Evolutionary conservation across 2,888 invertebrate species (phyloP), one percentile per base, ranked within the genome.

Genomic region (Pterobdella sp.): DNA sequence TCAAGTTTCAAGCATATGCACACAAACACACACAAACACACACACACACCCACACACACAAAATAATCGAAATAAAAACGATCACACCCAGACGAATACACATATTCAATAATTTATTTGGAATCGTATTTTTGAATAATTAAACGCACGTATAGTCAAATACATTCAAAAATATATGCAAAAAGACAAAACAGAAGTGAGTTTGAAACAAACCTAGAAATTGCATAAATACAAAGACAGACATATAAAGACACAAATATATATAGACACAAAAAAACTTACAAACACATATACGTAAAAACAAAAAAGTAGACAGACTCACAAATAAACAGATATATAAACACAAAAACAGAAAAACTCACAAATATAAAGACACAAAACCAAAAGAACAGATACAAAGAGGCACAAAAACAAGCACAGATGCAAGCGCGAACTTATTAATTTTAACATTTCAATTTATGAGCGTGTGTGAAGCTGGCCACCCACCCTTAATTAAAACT

Each of bases 11-110:
- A 22, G 26, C n/a, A 56, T 26, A 56, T n/a, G 4, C n/a, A 56
- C n/a, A 56, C 60, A 56, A 56, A 56, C 4, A 56, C 60, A 56
- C 60, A 56, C 60, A 56, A 22, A 56, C 4, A 22, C 60, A 56
- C n/a, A 56, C 60, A 56, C 4, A 56, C 60, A 56, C n/a, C 7
- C 7, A n/a, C 60, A 18, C 60, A 56, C 26, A 7, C 60, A 56
- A n/a, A n/a, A n/a, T n/a, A n/a, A n/a, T n/a, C n/a, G n/a, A n/a
- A n/a, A n/a, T n/a, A n/a, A n/a, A n/a, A n/a, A n/a, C n/a, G n/a
- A n/a, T n/a, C n/a, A n/a, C n/a, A n/a, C n/a, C n/a, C n/a, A n/a
- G n/a, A n/a, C n/a, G n/a, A n/a, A n/a, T n/a, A n/a, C n/a, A n/a
- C n/a, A n/a, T n/a, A n/a, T n/a, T n/a, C n/a, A n/a, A n/a, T n/a